Conservation (phyloP, 2,888 invertebrate species). For the Dryococelus australis region DNA sequence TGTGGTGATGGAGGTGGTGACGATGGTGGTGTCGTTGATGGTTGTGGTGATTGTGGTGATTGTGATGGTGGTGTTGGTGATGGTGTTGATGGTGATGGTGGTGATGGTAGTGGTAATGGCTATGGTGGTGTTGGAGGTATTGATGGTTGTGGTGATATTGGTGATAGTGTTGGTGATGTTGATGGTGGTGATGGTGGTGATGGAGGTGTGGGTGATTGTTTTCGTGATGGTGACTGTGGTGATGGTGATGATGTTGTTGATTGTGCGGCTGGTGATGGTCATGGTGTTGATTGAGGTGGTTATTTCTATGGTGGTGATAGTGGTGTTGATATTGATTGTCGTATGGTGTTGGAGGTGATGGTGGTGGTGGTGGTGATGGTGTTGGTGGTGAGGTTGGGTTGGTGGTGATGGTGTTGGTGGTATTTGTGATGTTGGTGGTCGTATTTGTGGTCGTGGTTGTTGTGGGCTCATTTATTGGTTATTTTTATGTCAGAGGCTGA, state of each 20-base stretch:
- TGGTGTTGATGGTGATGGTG: neutral
- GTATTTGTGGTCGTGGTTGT: no score
- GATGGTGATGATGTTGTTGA: no score
- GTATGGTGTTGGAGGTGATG: no score
- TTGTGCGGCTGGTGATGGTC: slow-evolving; percentile 2
- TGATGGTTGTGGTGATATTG: slow-evolving; percentile 22
- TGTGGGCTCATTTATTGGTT: no score
- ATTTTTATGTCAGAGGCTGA: no score
- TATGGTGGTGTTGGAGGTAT: neutral
- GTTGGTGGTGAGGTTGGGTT: no score
- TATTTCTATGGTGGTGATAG: neutral
- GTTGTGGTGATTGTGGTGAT: slow-evolving; percentile 5
- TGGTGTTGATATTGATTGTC: neutral
- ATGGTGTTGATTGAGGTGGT: slow-evolving; percentile 2
- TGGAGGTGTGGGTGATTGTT: slow-evolving; percentile 5
- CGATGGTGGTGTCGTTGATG: neutral
- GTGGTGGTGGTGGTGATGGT: no score
- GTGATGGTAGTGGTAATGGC: slow-evolving; percentile 22
- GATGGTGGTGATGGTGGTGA: neutral
- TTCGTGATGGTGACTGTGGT: no score
- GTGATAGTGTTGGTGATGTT: no score
- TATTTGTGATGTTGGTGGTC: no score
- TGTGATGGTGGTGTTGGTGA: no score
- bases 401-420: no score
- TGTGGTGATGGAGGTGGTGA: neutral